Evolutionary conservation across 2,113 vertebrate genomes (phyloP).

Genomic region (Miniopterus natalensis): DNA sequence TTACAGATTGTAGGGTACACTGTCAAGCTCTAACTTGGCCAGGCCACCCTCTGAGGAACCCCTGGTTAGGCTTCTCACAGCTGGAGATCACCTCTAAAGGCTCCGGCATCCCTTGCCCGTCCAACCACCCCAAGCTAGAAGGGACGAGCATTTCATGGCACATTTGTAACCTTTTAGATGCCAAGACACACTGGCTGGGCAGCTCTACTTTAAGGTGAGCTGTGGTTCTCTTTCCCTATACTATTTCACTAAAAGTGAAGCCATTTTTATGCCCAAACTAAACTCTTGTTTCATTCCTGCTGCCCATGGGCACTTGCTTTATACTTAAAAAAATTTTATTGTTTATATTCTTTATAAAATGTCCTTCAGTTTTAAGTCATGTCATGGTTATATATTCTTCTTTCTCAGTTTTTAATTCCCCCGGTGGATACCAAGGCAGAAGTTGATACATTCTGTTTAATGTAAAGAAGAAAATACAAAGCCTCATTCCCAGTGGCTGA

Average conservation of each 20-base stretch:
- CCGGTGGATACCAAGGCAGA: not conserved
- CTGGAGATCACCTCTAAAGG: not conserved
- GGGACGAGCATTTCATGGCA: not conserved
- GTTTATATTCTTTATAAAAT: not conserved
- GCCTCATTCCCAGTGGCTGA: not conserved
- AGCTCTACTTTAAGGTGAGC: slow-evolving; percentile 25
- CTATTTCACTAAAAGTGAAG: not conserved
- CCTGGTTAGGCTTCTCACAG: not conserved
- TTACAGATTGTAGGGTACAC: not conserved
- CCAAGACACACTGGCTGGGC: not conserved
- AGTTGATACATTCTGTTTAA: not conserved
- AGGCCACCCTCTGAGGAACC: not conserved
- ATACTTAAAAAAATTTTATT: not conserved
- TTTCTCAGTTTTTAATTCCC: not conserved
- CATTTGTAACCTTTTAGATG: not conserved
- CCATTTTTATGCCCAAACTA: not conserved
- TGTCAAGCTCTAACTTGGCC: not conserved
- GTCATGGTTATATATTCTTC: not conserved
- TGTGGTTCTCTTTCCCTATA: not conserved
- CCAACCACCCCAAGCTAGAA: not conserved
- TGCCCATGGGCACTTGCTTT: not conserved
- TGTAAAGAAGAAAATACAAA: slow-evolving; percentile 25
- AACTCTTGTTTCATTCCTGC: not conserved
- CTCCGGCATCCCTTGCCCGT: not conserved
- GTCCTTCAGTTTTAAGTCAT: not conserved